Evolutionary conservation across 2,797 vertebrate genomes (phyloP).

Genomic region (Muscicapa striata): DNA sequence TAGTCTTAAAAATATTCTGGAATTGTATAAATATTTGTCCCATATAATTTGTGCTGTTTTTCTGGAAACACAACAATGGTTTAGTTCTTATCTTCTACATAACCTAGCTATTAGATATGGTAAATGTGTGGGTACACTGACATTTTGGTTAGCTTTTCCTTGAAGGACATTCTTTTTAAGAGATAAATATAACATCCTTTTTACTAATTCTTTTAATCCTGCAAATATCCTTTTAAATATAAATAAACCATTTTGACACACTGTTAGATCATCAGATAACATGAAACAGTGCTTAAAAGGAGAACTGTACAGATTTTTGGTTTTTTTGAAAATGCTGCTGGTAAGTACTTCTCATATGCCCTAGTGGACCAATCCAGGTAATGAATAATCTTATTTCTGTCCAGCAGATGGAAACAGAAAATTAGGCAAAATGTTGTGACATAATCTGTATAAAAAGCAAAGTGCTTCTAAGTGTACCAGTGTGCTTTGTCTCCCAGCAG

Average conservation of each 20-base stretch:
- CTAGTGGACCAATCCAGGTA: not conserved
- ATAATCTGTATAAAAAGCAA: not conserved
- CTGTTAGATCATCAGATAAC: not conserved
- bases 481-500: not conserved
- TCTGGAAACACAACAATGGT: conserved; percentile 55
- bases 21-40: not conserved
- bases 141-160: conserved; percentile 79
- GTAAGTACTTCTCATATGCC: not conserved
- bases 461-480: not conserved
- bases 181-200: not conserved
- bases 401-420: conserved; percentile 42
- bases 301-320: not conserved
- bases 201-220: not conserved
- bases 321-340: not conserved
- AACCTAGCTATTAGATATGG: conserved; percentile 74
- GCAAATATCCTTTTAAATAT: conserved; percentile 1
- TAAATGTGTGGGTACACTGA: conserved; percentile 64
- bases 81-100: conserved; percentile 71
- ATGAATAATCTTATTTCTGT: not conserved
- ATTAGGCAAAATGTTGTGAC: not conserved
- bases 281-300: not conserved
- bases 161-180: conserved; percentile 72
- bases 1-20: not conserved
- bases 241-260: conserved; percentile 16
- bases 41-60: not conserved